phyloP scores from a whole-genome alignment of 1,140 invertebrate genomes.

The Anadara kagoshimensis region DNA sequence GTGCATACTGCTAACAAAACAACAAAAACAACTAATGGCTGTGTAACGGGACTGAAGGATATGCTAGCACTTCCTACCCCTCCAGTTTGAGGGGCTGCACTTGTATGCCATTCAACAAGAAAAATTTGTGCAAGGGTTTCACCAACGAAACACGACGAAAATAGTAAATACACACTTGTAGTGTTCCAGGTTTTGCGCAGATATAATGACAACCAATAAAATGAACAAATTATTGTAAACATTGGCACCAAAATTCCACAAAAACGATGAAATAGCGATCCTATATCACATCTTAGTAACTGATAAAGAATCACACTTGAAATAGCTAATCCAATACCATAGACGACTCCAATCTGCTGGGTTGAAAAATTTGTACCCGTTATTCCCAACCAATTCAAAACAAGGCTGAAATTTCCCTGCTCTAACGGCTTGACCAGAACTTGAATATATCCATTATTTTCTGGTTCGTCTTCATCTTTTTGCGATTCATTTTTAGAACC shows the following conservation, averaged over 20 bases:
- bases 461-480: slow-evolving; percentile 66
- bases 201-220: slow-evolving; percentile 71
- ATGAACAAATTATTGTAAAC: slow-evolving; percentile 70
- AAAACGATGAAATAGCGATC: slow-evolving; percentile 64
- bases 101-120: slow-evolving; percentile 44
- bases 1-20: slow-evolving; percentile 65
- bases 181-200: slow-evolving; percentile 70
- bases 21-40: slow-evolving; percentile 63
- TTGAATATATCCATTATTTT: slow-evolving; percentile 71
- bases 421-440: slow-evolving; percentile 69
- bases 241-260: slow-evolving; percentile 69
- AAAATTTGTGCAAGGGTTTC: slow-evolving; percentile 68
- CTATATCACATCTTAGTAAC: slow-evolving; percentile 66
- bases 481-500: slow-evolving; percentile 67
- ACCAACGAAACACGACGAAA: slow-evolving; percentile 70
- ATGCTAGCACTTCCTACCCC: slow-evolving; percentile 29
- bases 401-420: slow-evolving; percentile 60
- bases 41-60: slow-evolving; percentile 48
- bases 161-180: slow-evolving; percentile 72
- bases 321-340: slow-evolving; percentile 55
- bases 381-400: slow-evolving; percentile 65
- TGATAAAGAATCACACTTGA: slow-evolving; percentile 60
- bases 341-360: slow-evolving; percentile 62
- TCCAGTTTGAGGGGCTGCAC: slow-evolving; percentile 9
- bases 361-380: slow-evolving; percentile 52